Percentiles rank a stretch among this genome's conserved stretches.
These are phyloP conservation scores for Psittacara wagleri DNA, from an alignment of 2,113 vertebrate species.

Conservation along the genomic window DNA sequence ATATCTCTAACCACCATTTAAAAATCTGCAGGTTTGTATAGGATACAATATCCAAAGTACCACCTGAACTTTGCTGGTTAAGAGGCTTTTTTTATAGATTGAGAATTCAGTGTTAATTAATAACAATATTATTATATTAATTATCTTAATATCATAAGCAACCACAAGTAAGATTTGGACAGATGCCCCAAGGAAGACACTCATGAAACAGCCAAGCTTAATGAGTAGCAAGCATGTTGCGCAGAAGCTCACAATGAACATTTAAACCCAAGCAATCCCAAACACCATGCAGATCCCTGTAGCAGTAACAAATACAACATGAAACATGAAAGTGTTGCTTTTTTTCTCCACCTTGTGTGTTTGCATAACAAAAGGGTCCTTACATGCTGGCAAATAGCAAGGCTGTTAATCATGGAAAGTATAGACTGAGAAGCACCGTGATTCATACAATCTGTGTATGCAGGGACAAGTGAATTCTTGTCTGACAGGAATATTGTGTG, in stretches of 20 bases:
- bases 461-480: background rate
- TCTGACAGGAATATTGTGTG: background rate
- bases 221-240: background rate
- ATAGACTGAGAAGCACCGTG: background rate
- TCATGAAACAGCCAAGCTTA: background rate
- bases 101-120: background rate
- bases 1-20: background rate
- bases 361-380: background rate
- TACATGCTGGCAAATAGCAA: background rate
- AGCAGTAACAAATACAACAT: background rate
- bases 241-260: background rate
- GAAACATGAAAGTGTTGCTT: background rate
- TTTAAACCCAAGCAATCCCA: background rate
- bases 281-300: background rate
- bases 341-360: background rate
- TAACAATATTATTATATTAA: background rate
- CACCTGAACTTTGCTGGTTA: background rate
- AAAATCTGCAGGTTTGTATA: background rate
- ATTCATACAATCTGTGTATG: background rate
- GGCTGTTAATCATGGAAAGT: background rate
- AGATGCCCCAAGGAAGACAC: background rate
- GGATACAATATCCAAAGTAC: background rate
- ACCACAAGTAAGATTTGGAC: background rate
- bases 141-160: background rate
- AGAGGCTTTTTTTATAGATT: background rate